Base-by-base conservation (phyloP, 2,113 vertebrate species). In the Nymphicus hollandicus region DNA sequence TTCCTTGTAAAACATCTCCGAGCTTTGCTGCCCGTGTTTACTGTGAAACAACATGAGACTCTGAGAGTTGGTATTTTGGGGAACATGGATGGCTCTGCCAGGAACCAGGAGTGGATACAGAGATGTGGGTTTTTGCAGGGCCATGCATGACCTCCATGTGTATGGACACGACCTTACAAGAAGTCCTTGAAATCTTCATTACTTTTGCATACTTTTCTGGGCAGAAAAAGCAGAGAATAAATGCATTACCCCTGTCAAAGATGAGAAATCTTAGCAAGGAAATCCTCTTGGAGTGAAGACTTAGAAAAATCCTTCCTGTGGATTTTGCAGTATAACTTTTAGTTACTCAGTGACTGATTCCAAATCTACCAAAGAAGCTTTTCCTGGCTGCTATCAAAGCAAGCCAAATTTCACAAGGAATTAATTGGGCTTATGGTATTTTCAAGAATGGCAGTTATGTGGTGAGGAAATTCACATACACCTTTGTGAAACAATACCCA, bases 231-330 rank as follows among this genome's bases (percentile, higher is more conserved):
- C 6, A 11, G 60, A 9, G 15, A 82, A 65, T 65, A 79, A 91
- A 76, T 41, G 22, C 5, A 63, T 49, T 68, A 55, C 23, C 13
- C 24, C 55, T 50, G 37, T 78, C 31, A 58, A 89, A 88, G 43
- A 70, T 17, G 53, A 94, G 71, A 90, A 92, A 81, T 60, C 65
- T 89, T 64, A 91, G 43, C 0, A 33, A 92, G 93, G 77, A 96
- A 94, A 93, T 90, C 55, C 58, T 89, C 37, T 90, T 92, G 80
- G 43, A 96, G 27, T 11, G 22, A 86, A 91, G 78, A 76, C 56
- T 69, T 72, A 44, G 46, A 88, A 95, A 91, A 90, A 81, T 72
- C 53, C 31, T 88, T 93, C 56, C 72, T 76, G 86, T 69, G 61
- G 76, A 91, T 92, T 93, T 94, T 52, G 47, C 33, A 72, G 10